Conservation (phyloP, 2,113 vertebrate genomes). For the Hassar affinis region DNA sequence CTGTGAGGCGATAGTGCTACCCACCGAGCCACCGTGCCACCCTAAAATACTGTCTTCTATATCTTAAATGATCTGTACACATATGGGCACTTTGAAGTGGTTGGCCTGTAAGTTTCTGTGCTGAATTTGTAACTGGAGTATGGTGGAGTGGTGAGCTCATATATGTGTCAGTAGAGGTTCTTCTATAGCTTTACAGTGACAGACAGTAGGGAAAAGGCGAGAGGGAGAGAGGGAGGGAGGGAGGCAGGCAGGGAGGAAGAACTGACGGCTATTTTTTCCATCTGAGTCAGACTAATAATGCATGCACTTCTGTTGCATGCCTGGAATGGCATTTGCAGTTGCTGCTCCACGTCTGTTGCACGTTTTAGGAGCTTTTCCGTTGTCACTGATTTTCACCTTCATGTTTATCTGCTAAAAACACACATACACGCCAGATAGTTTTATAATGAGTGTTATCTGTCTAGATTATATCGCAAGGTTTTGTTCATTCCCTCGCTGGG, state of each 20-base stretch:
- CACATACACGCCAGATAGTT: background rate
- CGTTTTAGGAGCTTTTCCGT: constrained; percentile 17
- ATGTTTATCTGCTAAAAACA: background rate
- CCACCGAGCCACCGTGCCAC: no score
- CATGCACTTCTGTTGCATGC: constrained; percentile 60
- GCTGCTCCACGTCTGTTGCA: constrained; percentile 64
- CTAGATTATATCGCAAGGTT: background rate
- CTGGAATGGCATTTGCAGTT: constrained; percentile 75
- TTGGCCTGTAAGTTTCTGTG: background rate
- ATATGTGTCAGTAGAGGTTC: background rate
- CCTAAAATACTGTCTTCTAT: no score
- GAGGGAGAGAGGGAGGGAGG: constrained; percentile 16
- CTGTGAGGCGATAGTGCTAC: no score
- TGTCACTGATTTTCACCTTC: background rate
- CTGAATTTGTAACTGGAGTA: constrained; percentile 24
- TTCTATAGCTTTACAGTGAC: background rate
- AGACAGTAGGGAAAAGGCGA: background rate
- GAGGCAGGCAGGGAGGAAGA: constrained; percentile 23
- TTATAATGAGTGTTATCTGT: no score
- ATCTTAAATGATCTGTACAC: background rate
- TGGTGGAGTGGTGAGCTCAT: constrained; percentile 15
- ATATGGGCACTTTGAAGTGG: background rate
- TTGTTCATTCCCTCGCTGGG: background rate
- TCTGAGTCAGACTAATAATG: constrained; percentile 53
- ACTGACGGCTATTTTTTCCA: constrained; percentile 54